Percentiles rank a stretch among this genome's conserved stretches.
Evolutionary conservation across 2,113 vertebrate species (phyloP).

Genomic region (Alligator sinensis): DNA sequence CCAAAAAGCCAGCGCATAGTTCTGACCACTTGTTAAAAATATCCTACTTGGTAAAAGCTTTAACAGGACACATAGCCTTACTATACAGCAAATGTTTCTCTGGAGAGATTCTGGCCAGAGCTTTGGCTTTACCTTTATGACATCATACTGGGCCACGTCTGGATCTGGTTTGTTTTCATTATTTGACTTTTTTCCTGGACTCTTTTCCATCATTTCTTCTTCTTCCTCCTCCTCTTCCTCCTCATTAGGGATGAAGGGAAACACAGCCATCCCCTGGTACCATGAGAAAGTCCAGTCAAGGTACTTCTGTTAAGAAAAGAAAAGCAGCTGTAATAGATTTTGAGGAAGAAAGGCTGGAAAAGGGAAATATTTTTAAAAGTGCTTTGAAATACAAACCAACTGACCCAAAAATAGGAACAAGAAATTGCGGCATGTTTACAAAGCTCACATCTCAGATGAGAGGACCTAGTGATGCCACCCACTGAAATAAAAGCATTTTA

Average conservation of each 20-base stretch:
- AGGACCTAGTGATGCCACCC: neutral
- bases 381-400: neutral
- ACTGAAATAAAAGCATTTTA: neutral
- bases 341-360: neutral
- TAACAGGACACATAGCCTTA: neutral
- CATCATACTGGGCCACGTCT: conserved; percentile 87
- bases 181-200: conserved; percentile 70
- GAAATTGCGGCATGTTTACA: neutral
- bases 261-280: conserved; percentile 86
- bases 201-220: conserved; percentile 74
- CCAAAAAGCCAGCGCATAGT: neutral
- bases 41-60: fast-evolving
- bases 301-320: conserved; percentile 81
- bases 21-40: neutral
- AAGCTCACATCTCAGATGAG: neutral
- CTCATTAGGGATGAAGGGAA: conserved; percentile 86
- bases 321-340: neutral
- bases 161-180: conserved; percentile 87
- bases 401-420: neutral
- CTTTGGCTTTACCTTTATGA: conserved; percentile 86
- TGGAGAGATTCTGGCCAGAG: neutral
- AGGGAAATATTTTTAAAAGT: neutral
- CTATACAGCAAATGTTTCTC: neutral
- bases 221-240: conserved; percentile 87
- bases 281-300: conserved; percentile 91